Evolutionary conservation across 2,888 invertebrate genomes (phyloP), one percentile per base, ranked within the genome.

Genomic region (Acholoe squamosa): DNA sequence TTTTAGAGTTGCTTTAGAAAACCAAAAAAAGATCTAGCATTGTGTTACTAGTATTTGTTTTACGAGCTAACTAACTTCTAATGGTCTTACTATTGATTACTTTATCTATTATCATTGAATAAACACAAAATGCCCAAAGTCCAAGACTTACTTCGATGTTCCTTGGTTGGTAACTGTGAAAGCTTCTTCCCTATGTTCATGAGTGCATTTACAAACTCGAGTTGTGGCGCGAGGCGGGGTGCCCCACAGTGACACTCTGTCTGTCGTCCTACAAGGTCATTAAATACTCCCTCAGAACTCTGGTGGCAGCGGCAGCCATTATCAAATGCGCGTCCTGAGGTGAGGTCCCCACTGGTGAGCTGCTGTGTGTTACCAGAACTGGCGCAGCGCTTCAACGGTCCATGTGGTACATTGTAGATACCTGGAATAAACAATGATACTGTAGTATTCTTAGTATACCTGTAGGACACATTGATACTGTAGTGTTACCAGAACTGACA

Each of bases 291-390:
- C 95, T 97, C 97, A 95, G 98, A 98, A 94, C 98, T 98, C 95
- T 98, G 93, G 90, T 94, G 95, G 92, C 96, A 96, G 92, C 97
- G 97, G 96, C 99, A 99, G 92, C 99, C 99, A 96, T 98, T 99
- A 96, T 99, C 99, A 96, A 99, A 99, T 51, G 99, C 99, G 94
- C 98, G 97, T 71, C 99, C 99, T 25, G 99, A 98, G 90, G 98
- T 97, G 93, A 99, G 96, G 96, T 99, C 99, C 91, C 76, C 90
- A 91, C 91, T 25, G 90, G 90, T 51, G 67, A 92, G 52, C 34
- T 89, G 91, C 34, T 89, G 91, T 33, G 92, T 92, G 10, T 92
- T 92, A 10, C 94, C 93, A 3, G 92, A 91, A 89, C 93, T 94
- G 89, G 93, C 93, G 34, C 93, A 93, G n/a, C 94, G 93, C 91